Base-by-base conservation (phyloP, 2,797 vertebrate species). In the Diplodus sargus region DNA sequence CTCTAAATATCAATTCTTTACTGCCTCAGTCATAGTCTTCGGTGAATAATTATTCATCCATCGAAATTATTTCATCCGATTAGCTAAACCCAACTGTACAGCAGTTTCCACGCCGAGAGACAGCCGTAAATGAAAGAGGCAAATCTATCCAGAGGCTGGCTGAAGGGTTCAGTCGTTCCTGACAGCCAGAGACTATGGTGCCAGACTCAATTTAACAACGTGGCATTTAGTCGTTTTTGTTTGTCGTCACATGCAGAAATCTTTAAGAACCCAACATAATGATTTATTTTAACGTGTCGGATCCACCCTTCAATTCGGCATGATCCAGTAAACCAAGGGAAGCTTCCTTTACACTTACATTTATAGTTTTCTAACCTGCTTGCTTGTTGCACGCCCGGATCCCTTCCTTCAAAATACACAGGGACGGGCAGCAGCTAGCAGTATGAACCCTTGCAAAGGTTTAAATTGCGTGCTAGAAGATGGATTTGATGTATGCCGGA, bases 241-340 rank as follows among this genome's bases (percentile, higher is more conserved):
- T 6, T 12, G 5, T 16, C 0, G 0, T 48, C 8, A 4, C n/a
- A 10, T 0, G 8, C 0, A 39, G 1, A 15, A 20, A 16, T 13
- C 1, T 12, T 1, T 22, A 0, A 73, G 1, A 56, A 20, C 20
- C 8, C 0, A 13, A 0, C 0, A 8, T 0, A 3, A 4, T 8
- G 0, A 0, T 10, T 9, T 3, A 2, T 4, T 0, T 1, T 0
- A 53, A 2, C 8, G 0, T 2, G 1, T 5, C 3, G 0, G 0
- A 25, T 17, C 6, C 12, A 16, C 0, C 75, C 45, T 63, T 70
- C 0, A 64, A 69, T 78, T 86, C 89, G 86, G 87, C 70, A 3
- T 16, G 0, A 25, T 5, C 3, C 0, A 42, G 53, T 1, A 23
- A 10, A 72, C 17, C 4, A 13, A 17, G 0, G 0, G 0, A 47